Evolutionary conservation across 2,888 invertebrate genomes (phyloP), one percentile per base, ranked within the genome.

Genomic region (Chydorus sphaericus): DNA sequence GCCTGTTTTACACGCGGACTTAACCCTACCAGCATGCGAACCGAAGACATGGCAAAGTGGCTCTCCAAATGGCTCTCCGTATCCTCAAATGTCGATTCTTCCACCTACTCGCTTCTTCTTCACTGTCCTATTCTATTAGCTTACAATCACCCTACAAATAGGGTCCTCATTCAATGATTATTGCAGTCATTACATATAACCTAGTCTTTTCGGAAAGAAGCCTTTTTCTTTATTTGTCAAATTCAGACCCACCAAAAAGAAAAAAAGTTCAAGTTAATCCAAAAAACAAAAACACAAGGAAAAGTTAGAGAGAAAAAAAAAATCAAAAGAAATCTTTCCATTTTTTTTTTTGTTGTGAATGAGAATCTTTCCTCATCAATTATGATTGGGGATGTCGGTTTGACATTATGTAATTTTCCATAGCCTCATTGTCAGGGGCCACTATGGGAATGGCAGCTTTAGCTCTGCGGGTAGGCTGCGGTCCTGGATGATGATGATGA

Each of bases 61-160:
- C 71, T 92, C 3, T 70, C 76, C 7, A 74, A 79, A 39, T 92
- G 91, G 91, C 71, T 87, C 1, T 64, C 68, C 53, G 73, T 92
- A 38, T 85, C 90, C 2, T 66, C 74, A 58, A 68, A 76, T 59
- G 67, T 82, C 1, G 78, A 83, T 63, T 75, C 76, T 61, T 71
- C 76, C 48, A 77, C 78, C 60, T 78, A 82, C 61, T 87, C 88
- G 0, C 71, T 90, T 54, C 71, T 89, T 60, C 71, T 90, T 55
- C 90, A 90, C 69, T 78, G 82, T 63, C 89, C 90, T 20, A 77
- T 90, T 65, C 75, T 91, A 53, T 72, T 90, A 63, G 85, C 80
- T 3, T 89, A 88, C 66, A 90, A 89, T 69, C 81, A 86, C 66
- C 83, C 85, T 0, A 83, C 82, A 60, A 90, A 90, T 68, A 85